Evolutionary conservation across 2,113 vertebrate genomes (phyloP).

Genomic region (Corydoras sp.): DNA sequence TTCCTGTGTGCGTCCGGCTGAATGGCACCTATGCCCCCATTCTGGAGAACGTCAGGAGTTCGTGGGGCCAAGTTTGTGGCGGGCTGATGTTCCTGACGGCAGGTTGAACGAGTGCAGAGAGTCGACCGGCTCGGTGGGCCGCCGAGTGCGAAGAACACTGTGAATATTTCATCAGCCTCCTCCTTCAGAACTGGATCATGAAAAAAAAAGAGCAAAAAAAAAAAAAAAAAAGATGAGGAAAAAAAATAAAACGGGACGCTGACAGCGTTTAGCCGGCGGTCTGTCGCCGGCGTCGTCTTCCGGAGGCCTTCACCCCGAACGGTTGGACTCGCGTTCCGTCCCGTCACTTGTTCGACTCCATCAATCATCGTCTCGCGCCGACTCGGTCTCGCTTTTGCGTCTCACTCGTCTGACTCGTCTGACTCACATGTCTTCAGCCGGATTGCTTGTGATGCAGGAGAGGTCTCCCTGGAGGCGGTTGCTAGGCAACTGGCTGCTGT

Average conservation of each 20-base stretch:
- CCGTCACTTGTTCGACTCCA: conserved; percentile 22
- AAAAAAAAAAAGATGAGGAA: not conserved
- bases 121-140: conserved; percentile 7
- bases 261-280: conserved; percentile 21
- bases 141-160: conserved; percentile 12
- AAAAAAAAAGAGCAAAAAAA: conserved; percentile 22
- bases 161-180: conserved; percentile 46
- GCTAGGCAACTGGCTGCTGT: conserved; percentile 66
- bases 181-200: conserved; percentile 9
- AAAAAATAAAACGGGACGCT: not conserved
- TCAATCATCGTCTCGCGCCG: conserved; percentile 14
- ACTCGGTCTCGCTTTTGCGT: conserved; percentile 9
- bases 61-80: no score
- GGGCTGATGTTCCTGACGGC: not conserved
- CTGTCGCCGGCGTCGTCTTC: conserved; percentile 6
- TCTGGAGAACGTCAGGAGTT: no score
- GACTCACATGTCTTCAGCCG: conserved; percentile 49
- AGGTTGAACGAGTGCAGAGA: conserved; percentile 6
- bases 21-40: no score
- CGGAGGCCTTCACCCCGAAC: not conserved
- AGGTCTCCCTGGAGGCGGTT: conserved; percentile 63
- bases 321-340: conserved; percentile 22
- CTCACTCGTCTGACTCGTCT: conserved; percentile 26
- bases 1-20: no score
- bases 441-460: conserved; percentile 55